Conservation (phyloP, 2,113 vertebrate genomes). For the Cynopterus brachyotis region DNA sequence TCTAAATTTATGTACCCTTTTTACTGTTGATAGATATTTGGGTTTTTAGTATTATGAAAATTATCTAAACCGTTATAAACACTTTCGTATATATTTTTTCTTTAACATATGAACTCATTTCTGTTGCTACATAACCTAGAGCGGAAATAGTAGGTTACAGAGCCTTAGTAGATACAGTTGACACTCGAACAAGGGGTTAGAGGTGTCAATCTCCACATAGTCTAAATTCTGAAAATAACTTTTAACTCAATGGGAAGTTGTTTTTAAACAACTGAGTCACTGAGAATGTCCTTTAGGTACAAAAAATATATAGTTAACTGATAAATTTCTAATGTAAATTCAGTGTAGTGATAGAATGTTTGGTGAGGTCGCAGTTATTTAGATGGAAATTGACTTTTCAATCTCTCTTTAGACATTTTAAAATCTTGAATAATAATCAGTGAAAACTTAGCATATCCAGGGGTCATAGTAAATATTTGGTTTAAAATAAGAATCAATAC, state of each 20-base stretch:
- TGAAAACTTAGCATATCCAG: background rate
- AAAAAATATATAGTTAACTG: background rate
- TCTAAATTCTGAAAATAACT: background rate
- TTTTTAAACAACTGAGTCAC: background rate
- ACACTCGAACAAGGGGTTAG: too few relatives aligned
- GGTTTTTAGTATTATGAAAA: background rate
- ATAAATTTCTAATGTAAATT: background rate
- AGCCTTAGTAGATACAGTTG: background rate
- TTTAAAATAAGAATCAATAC: background rate
- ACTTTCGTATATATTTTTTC: background rate
- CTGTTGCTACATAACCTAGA: background rate
- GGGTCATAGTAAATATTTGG: background rate
- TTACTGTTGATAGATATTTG: background rate
- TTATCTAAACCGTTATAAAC: background rate
- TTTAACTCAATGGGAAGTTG: background rate
- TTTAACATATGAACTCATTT: background rate
- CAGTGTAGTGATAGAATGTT: background rate
- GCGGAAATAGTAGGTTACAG: background rate
- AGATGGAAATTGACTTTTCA: background rate
- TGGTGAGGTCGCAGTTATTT: background rate
- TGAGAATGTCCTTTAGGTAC: background rate
- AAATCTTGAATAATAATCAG: background rate
- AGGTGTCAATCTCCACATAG: too few relatives aligned
- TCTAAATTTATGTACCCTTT: background rate
- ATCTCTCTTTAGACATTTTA: background rate